These are phyloP conservation scores for Eulacestoma nigropectus DNA, from an alignment of 2,113 vertebrate species.

Conservation along the genomic window DNA sequence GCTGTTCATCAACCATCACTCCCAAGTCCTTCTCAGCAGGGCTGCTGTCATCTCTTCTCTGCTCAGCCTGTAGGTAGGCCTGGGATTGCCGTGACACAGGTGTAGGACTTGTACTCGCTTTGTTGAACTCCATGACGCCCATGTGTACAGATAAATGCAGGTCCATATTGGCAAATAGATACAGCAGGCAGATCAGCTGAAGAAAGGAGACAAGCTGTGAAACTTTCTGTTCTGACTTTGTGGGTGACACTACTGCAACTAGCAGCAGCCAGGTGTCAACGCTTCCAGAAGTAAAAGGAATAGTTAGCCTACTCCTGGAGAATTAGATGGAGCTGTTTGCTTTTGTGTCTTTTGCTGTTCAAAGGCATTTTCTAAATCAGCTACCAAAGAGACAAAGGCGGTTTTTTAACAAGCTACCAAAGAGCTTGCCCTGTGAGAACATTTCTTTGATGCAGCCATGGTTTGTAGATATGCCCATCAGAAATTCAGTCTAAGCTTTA, in stretches of 20 bases:
- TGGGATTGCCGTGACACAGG: neutral
- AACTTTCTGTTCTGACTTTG: neutral
- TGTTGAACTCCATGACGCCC: neutral
- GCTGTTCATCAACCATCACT: neutral
- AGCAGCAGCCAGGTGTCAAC: neutral
- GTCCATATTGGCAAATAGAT: neutral
- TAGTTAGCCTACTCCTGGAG: neutral
- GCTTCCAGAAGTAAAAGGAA: neutral
- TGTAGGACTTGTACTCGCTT: neutral
- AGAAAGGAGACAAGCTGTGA: neutral
- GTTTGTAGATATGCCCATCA: neutral
- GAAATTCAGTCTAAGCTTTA: neutral
- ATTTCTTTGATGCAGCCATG: neutral
- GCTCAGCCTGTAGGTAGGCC: neutral
- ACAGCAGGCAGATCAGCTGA: neutral
- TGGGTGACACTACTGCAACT: neutral
- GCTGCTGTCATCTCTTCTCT: neutral
- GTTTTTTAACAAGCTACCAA: neutral
- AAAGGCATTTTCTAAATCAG: neutral
- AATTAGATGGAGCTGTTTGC: neutral
- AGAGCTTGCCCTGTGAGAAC: neutral
- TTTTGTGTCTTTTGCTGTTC: neutral
- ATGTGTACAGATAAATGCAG: neutral
- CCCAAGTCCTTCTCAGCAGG: neutral
- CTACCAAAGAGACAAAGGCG: neutral